Base-by-base conservation (phyloP, 1,140 invertebrate species). In the Ganaspis sp. region DNA sequence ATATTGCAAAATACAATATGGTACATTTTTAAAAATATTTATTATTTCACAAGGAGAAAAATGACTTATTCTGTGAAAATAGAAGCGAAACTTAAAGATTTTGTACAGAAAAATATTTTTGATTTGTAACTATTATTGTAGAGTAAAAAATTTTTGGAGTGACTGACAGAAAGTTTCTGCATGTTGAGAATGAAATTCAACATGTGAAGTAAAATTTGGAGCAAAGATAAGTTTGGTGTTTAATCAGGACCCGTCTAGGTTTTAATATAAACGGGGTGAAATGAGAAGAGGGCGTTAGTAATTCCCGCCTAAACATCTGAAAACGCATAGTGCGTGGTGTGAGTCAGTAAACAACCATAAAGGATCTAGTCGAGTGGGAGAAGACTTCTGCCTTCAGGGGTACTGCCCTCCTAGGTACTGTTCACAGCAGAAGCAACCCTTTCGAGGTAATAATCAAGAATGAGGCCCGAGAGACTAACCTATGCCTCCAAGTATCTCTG, bases 401-500 rank as follows among this genome's bases (percentile, higher is more conserved):
- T 64, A 64, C 23, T 64, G 58, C 58, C 23, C 26, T 29, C 58
- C 58, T 64, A 64, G 58, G 58, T 64, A 29, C 26, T 64, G 58
- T 64, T 64, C 23, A 26, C 9, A 12, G 26, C 23, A 21, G 58
- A 34, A 64, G 58, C 58, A 64, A 64, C 58, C 58, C 58, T 64
- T 64, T 64, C 58, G 58, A n/a, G 58, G 58, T 64, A 64, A 64
- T 64, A 64, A 64, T 64, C 58, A 64, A 29, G 58, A 64, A 64
- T 64, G 58, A 64, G 58, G 23, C 58, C 26, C 58, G 23, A 26
- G 58, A 64, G 58, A 64, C 58, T 29, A 64, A 29, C 58, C 58
- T 64, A 64, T 64, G 26, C 58, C 58, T 64, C 12, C 58, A 21
- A 64, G 58, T 64, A 64, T 64, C 58, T 64, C 29, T 64, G 58